Conservation (phyloP, 2,888 invertebrate genomes). For the Temnothorax rugatulus region DNA sequence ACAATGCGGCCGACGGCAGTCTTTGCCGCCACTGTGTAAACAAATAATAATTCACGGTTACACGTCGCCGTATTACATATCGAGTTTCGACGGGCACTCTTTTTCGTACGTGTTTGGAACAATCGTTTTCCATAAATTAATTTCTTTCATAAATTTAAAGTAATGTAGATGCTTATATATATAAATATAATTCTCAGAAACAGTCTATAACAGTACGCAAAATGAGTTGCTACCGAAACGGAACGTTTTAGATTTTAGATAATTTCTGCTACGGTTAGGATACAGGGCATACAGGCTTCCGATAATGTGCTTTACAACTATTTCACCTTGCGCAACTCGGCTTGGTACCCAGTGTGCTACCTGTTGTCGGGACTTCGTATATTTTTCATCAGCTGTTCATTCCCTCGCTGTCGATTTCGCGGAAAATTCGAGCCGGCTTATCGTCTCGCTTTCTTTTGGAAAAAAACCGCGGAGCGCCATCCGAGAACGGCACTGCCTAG, state of each 20-base stretch:
- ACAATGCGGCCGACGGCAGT: background rate
- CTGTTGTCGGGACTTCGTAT: background rate
- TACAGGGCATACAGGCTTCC: too few species aligned
- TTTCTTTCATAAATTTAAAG: background rate
- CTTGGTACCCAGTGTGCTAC: background rate
- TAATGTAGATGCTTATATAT: background rate
- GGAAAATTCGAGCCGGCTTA: conserved; percentile 21
- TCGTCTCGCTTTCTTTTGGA: background rate
- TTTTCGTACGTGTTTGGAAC: background rate
- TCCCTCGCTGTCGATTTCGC: conserved; percentile 10
- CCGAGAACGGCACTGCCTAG: conserved; percentile 68
- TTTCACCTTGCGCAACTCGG: background rate
- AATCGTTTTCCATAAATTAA: background rate
- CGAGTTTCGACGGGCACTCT: background rate
- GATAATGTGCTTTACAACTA: background rate
- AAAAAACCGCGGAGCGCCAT: conserved; percentile 5
- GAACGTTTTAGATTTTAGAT: background rate
- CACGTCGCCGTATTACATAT: background rate
- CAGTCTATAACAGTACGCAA: background rate
- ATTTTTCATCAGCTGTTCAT: conserved; percentile 18
- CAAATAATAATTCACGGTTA: conserved; percentile 13
- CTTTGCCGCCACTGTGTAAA: conserved; percentile 1
- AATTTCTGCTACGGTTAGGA: background rate
- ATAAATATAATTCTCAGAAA: background rate
- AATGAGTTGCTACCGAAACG: background rate